A percentile compares a stretch with the other conserved stretches of the same genome.
These are phyloP conservation scores for Noctua janthina DNA, from an alignment of 2,888 invertebrate genomes.

Conservation along the genomic window DNA sequence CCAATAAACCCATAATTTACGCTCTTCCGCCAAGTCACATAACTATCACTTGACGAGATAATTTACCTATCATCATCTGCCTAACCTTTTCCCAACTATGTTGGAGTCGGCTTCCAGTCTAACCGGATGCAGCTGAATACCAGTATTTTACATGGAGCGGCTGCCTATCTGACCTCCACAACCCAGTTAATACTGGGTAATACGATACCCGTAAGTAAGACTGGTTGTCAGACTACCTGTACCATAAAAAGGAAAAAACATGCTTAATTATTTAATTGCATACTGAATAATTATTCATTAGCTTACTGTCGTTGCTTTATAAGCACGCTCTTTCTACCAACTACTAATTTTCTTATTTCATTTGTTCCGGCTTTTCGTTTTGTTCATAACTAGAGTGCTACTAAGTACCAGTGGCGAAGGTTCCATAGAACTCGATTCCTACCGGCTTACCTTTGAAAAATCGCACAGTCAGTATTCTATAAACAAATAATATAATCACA, in stretches of 20 bases:
- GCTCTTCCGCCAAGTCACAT: slow-evolving; percentile 7
- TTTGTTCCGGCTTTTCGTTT: not conserved
- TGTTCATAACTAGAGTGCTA: not conserved
- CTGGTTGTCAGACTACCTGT: not conserved
- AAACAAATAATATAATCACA: no score
- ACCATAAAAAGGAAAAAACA: not conserved
- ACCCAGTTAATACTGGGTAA: not conserved
- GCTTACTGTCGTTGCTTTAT: not conserved
- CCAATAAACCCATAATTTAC: not conserved
- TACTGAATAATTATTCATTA: not conserved
- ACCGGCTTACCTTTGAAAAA: no score
- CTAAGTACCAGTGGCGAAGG: not conserved
- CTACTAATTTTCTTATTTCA: not conserved
- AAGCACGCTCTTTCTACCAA: not conserved
- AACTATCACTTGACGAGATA: not conserved
- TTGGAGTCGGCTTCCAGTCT: not conserved
- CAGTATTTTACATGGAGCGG: not conserved
- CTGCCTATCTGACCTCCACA: not conserved
- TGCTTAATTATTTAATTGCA: not conserved
- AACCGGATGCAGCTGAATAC: not conserved
- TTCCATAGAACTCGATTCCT: no score
- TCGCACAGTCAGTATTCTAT: no score
- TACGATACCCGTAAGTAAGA: not conserved
- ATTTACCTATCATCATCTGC: not conserved
- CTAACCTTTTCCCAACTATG: not conserved